Conservation (phyloP, 2,113 vertebrate species). For the Hippocampus comes region DNA sequence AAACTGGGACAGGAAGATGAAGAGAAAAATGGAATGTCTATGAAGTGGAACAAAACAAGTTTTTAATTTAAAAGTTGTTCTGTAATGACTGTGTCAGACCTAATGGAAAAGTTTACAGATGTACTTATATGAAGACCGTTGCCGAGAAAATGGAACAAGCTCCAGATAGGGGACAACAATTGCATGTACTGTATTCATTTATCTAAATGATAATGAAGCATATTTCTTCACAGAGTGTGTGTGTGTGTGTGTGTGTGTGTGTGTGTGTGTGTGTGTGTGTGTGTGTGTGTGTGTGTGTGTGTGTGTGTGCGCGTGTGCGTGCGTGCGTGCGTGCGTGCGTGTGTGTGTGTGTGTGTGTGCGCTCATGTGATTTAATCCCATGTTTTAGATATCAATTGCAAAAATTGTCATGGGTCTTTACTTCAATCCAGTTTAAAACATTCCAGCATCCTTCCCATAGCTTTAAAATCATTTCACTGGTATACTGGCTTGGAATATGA, state of each 20-base stretch:
- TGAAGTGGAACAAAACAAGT: conserved; percentile 21
- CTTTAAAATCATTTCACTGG: background rate
- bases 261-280: too few species aligned
- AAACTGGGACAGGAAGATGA: conserved; percentile 54
- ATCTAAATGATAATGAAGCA: background rate
- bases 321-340: too few species aligned
- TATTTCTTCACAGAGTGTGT: background rate
- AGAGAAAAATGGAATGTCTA: conserved; percentile 4
- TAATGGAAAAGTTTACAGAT: conserved; percentile 9
- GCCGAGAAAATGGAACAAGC: conserved; percentile 10
- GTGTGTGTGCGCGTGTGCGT: too few species aligned
- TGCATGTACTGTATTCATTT: background rate
- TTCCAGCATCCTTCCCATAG: background rate
- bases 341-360: too few species aligned
- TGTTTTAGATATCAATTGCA: background rate
- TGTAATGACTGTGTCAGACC: conserved; percentile 36
- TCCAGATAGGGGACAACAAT: background rate
- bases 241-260: too few species aligned
- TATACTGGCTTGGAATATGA: background rate
- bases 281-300: too few species aligned
- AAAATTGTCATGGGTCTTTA: background rate
- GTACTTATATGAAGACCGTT: background rate
- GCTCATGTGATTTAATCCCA: background rate
- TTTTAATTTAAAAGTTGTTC: conserved; percentile 28
- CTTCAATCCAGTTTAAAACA: background rate